These are phyloP conservation scores for Spilosoma lubricipeda DNA, from an alignment of 2,888 invertebrate genomes.

Conservation along the genomic window DNA sequence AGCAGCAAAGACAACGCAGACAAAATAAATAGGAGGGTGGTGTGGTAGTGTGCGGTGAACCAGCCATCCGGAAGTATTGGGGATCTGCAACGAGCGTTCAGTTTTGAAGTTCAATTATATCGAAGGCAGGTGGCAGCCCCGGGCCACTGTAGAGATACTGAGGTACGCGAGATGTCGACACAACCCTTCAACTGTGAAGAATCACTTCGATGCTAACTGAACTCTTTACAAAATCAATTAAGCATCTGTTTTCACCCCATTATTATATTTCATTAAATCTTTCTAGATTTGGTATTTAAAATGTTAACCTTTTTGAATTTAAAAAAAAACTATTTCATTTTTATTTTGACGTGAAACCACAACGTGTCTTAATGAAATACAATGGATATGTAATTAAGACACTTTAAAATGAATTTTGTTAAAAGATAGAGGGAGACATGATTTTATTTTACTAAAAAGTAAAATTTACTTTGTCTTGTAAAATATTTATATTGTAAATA, in stretches of 20 bases:
- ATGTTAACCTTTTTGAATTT: too few species aligned
- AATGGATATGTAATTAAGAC: too few species aligned
- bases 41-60: constrained; percentile 64
- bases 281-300: too few species aligned
- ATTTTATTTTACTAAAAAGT: too few species aligned
- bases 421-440: too few species aligned
- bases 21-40: constrained; percentile 82
- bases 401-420: too few species aligned
- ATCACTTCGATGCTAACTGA: constrained; percentile 27
- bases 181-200: constrained; percentile 39
- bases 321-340: too few species aligned
- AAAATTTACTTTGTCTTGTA: too few species aligned
- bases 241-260: background rate
- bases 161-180: constrained; percentile 29
- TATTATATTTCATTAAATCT: too few species aligned
- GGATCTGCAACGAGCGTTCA: constrained; percentile 79
- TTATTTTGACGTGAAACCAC: too few species aligned
- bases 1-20: constrained; percentile 82
- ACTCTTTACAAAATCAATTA: constrained; percentile 28
- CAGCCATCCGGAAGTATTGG: constrained; percentile 84
- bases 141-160: constrained; percentile 48
- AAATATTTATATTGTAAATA: background rate
- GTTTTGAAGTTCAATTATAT: constrained; percentile 87
- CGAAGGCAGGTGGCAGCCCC: constrained; percentile 73
- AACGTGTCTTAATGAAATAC: too few species aligned